phyloP scores from a whole-genome alignment of 92 coral and sea anemone species.

The Umimayanthus kanabou region DNA sequence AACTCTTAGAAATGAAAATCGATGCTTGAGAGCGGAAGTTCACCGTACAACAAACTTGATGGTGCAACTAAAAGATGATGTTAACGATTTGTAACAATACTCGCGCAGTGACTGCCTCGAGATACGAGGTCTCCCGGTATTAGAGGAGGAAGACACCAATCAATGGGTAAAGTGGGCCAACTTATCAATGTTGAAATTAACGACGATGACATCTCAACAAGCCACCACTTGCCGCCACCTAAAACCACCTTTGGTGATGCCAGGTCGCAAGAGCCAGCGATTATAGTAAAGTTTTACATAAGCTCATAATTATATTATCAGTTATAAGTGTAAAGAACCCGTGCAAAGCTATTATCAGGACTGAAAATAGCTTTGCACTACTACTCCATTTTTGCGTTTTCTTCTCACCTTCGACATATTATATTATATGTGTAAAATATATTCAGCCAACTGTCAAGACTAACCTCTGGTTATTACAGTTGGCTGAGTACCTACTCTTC shows the following conservation, averaged over 20 bases:
- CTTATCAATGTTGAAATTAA: constrained; percentile 18
- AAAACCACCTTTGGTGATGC: not conserved
- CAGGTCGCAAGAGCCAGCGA: constrained; percentile 23
- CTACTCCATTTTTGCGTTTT: no score
- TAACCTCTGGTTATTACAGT: no score
- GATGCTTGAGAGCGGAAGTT: constrained; percentile 17
- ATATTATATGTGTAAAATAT: no score
- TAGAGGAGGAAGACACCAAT: constrained; percentile 6
- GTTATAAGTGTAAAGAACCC: no score
- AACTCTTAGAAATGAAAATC: no score
- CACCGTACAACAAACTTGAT: constrained; percentile 22
- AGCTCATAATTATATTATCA: no score
- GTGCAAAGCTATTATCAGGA: no score
- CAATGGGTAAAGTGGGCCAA: constrained; percentile 13
- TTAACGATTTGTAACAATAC: constrained; percentile 19
- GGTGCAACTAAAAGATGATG: constrained; percentile 8
- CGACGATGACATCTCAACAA: no score
- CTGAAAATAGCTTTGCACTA: no score
- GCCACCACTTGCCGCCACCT: not conserved
- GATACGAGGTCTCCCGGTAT: constrained; percentile 10
- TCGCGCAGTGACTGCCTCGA: constrained; percentile 20
- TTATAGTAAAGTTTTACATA: constrained; percentile 20
- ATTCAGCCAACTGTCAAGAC: no score
- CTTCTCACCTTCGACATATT: no score
- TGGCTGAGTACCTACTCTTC: no score